A percentile compares a stretch with the other conserved stretches of the same genome.
phyloP scores from a whole-genome alignment of 2,888 invertebrate species.

The Ceraclea dissimilis region DNA sequence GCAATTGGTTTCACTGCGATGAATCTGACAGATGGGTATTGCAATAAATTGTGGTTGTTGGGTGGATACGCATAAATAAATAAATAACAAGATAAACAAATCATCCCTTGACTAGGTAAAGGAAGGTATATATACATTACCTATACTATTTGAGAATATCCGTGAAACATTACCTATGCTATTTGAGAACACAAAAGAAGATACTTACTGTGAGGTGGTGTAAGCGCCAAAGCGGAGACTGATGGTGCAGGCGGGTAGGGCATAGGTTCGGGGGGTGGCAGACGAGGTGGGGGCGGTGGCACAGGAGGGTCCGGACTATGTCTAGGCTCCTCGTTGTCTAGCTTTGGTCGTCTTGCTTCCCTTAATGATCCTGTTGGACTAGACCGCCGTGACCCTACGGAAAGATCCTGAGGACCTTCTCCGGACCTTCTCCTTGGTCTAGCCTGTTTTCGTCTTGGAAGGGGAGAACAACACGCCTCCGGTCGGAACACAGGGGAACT shows the following conservation, averaged over 20 bases:
- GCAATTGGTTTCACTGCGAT: no score
- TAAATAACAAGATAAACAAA: no score
- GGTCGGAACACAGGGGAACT: constrained; percentile 42
- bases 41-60: no score
- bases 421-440: constrained; percentile 78
- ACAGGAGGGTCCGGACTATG: constrained; percentile 40
- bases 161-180: no score
- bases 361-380: constrained; percentile 36
- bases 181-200: no score
- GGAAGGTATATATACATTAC: no score
- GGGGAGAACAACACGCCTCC: constrained; percentile 64
- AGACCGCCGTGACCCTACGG: constrained; percentile 33
- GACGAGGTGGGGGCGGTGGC: constrained; percentile 52
- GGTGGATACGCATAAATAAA: no score
- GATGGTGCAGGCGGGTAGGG: constrained; percentile 69
- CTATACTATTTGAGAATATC: no score
- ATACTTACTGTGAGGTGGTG: constrained; percentile 74
- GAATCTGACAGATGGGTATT: no score
- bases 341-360: constrained; percentile 26
- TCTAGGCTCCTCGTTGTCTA: constrained; percentile 32
- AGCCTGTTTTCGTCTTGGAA: constrained; percentile 79
- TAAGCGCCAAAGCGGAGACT: constrained; percentile 67
- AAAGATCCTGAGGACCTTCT: constrained; percentile 60
- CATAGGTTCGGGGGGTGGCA: constrained; percentile 52
- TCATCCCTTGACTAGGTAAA: no score